Percentiles rank a stretch among this genome's conserved stretches.
Conservation (phyloP, 2,797 vertebrate species). For the Pangasius krempfi region DNA sequence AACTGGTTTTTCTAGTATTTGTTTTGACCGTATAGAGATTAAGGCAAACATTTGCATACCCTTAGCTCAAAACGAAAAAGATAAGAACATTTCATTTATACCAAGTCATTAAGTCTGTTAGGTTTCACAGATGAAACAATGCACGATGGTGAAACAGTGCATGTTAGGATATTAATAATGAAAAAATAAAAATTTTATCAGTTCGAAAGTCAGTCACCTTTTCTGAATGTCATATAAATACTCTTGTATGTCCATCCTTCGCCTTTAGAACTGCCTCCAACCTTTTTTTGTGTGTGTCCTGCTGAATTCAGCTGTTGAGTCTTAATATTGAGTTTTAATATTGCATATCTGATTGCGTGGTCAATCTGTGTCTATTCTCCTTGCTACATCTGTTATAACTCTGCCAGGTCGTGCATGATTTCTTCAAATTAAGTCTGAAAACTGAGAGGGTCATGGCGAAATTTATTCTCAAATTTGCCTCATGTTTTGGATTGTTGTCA, state of each 20-base stretch:
- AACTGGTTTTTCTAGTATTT: not conserved
- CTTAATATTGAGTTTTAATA: not conserved
- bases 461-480: not conserved
- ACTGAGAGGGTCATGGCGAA: not conserved
- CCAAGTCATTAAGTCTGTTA: not conserved
- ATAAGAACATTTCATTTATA: not conserved
- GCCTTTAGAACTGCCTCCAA: not conserved
- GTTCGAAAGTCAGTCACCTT: not conserved
- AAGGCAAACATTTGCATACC: not conserved
- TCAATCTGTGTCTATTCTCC: not conserved
- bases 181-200: not conserved
- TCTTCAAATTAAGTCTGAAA: not conserved
- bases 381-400: not conserved
- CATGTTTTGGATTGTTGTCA: not conserved
- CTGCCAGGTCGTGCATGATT: not conserved
- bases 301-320: not conserved
- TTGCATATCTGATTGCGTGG: not conserved
- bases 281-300: not conserved
- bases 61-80: not conserved
- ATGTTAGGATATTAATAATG: not conserved
- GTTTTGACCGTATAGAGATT: not conserved
- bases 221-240: not conserved
- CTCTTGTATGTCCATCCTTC: not conserved
- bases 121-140: not conserved
- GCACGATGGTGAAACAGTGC: not conserved